Evolutionary conservation across 2,113 vertebrate species (phyloP).

Genomic region (Uropsilus gracilis): DNA sequence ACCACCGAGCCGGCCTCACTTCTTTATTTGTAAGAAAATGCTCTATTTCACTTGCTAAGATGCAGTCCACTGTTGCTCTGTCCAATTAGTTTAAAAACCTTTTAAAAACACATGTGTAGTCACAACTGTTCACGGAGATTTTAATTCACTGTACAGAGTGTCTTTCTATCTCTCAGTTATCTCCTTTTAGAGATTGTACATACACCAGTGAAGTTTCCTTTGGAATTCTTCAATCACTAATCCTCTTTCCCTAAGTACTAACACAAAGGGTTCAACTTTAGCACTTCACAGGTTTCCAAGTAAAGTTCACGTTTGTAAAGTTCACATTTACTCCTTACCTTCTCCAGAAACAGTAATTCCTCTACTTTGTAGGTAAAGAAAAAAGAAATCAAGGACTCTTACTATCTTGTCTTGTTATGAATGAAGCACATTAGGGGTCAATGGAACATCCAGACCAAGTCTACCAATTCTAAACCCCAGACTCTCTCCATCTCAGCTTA

Average conservation of each 20-base stretch:
- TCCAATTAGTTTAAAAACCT: not conserved
- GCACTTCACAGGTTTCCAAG: not conserved
- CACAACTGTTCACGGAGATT: not conserved
- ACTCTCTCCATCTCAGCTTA: not conserved
- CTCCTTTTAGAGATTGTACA: not conserved
- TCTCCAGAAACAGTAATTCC: not conserved
- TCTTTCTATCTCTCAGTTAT: not conserved
- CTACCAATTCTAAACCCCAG: not conserved
- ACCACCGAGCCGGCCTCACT: not conserved
- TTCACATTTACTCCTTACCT: not conserved
- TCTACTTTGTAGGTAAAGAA: not conserved
- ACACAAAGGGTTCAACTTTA: not conserved
- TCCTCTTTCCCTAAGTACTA: not conserved
- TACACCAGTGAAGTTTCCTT: not conserved
- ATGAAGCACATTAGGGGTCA: not conserved
- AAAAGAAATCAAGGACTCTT: not conserved
- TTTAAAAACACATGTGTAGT: not conserved
- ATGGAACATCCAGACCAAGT: not conserved
- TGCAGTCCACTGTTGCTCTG: not conserved
- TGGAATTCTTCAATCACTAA: not conserved
- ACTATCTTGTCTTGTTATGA: not conserved
- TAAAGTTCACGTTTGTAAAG: not conserved
- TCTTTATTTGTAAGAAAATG: not conserved
- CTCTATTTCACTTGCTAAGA: not conserved
- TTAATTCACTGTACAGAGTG: slow-evolving; percentile 3